A percentile compares a stretch with the other conserved stretches of the same genome.
phyloP scores from a whole-genome alignment of 2,797 vertebrate species.

The Halcyon smyrnensis region DNA sequence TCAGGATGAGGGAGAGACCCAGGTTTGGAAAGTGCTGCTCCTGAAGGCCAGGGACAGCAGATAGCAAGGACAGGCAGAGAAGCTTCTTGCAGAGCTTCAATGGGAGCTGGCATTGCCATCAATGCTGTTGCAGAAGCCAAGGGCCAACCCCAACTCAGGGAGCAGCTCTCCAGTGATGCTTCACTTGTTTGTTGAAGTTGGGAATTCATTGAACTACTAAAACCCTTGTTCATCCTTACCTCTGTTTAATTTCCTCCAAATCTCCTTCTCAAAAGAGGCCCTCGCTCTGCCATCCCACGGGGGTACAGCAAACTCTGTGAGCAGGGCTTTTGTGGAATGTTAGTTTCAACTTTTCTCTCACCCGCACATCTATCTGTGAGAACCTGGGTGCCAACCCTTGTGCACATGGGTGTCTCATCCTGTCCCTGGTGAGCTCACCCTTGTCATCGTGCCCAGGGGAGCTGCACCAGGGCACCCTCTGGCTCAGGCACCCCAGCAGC shows the following conservation, averaged over 20 bases:
- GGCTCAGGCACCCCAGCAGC: not conserved
- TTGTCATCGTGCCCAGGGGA: rapidly evolving
- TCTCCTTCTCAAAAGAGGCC: not conserved
- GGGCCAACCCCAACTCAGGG: not conserved
- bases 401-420: not conserved
- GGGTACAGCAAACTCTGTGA: not conserved
- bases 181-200: not conserved
- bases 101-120: rapidly evolving
- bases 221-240: not conserved
- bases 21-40: not conserved
- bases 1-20: not conserved
- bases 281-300: not conserved
- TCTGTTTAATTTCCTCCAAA: not conserved
- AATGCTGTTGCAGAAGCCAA: not conserved
- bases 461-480: not conserved
- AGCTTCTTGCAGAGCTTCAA: not conserved
- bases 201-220: not conserved
- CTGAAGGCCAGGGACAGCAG: not conserved
- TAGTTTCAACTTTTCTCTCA: not conserved
- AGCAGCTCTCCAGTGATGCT: not conserved
- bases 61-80: not conserved
- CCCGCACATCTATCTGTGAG: rapidly evolving
- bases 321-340: not conserved
- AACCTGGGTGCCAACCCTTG: not conserved
- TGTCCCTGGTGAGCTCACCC: rapidly evolving